Percentiles rank a stretch among this genome's conserved stretches.
phyloP scores from a whole-genome alignment of 2,113 vertebrate genomes.

The Todiramphus chloris region DNA sequence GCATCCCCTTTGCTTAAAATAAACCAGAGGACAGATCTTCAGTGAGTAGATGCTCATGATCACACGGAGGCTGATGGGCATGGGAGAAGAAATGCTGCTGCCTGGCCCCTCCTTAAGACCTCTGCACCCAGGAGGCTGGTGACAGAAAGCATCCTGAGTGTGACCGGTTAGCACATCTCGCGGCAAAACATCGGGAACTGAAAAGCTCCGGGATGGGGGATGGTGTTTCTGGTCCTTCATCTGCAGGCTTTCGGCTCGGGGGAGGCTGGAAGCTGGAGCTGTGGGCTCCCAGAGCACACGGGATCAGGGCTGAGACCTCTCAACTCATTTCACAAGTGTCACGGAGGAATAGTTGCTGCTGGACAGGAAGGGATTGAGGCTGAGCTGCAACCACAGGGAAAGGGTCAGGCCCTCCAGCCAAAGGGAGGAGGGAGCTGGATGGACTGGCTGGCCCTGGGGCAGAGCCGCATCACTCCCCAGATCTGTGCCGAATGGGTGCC shows the following conservation, averaged over 20 bases:
- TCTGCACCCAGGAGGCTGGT: not conserved
- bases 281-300: not conserved
- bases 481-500: fast-evolving
- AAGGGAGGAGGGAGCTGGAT: not conserved
- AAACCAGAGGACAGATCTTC: not conserved
- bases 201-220: not conserved
- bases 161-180: not conserved
- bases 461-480: fast-evolving
- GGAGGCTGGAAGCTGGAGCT: not conserved
- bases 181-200: not conserved
- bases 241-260: fast-evolving
- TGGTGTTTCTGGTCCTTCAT: fast-evolving
- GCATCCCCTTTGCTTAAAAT: not conserved
- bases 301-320: not conserved
- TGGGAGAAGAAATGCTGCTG: not conserved
- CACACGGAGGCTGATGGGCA: not conserved
- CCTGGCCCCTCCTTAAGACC: not conserved
- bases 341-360: not conserved
- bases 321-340: not conserved
- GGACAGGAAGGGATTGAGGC: not conserved
- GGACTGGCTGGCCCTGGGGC: not conserved
- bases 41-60: not conserved
- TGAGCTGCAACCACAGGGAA: not conserved
- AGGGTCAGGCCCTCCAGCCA: not conserved
- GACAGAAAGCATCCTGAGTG: fast-evolving